Conservation (phyloP, 2,888 invertebrate genomes). For the Eupithecia pulchellata region DNA sequence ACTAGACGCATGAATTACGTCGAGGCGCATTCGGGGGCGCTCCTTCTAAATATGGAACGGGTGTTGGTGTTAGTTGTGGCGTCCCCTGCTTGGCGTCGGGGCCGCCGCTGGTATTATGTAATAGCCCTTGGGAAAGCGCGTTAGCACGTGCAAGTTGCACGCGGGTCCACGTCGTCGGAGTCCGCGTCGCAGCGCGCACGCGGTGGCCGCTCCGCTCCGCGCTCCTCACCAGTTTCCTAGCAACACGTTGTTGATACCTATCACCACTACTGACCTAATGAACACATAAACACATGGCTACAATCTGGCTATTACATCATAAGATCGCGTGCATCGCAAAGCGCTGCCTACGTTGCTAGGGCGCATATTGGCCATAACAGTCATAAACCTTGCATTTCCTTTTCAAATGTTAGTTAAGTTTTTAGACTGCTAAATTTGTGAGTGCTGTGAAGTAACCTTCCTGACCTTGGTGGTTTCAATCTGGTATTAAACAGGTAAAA, state of each 20-base stretch:
- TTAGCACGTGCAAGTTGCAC: constrained; percentile 77
- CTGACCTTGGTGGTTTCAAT: constrained; percentile 39
- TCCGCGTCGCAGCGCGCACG: constrained; percentile 49
- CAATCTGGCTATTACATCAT: constrained; percentile 76
- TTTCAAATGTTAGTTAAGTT: constrained; percentile 48
- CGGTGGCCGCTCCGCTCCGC: constrained; percentile 50
- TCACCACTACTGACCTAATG: constrained; percentile 78
- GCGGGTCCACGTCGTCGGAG: constrained; percentile 80
- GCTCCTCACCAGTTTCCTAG: constrained; percentile 77
- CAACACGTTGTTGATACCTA: constrained; percentile 84
- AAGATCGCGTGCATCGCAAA: constrained; percentile 61
- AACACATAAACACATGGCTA: constrained; percentile 79
- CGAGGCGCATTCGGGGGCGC: constrained; percentile 74
- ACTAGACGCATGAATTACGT: constrained; percentile 73
- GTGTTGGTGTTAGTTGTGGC: constrained; percentile 67
- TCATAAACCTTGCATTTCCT: constrained; percentile 42
- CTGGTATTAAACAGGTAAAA: constrained; percentile 25
- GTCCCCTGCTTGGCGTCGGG: constrained; percentile 60
- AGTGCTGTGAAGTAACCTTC: constrained; percentile 36
- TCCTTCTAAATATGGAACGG: constrained; percentile 83
- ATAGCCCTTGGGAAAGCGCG: constrained; percentile 68
- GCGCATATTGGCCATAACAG: constrained; percentile 64
- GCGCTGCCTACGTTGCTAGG: constrained; percentile 69
- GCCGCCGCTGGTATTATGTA: constrained; percentile 74
- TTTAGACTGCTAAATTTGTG: constrained; percentile 41